Percentiles rank a stretch among this genome's conserved stretches.
phyloP scores from a whole-genome alignment of 2,888 invertebrate species.

The Drosophila phalerata region DNA sequence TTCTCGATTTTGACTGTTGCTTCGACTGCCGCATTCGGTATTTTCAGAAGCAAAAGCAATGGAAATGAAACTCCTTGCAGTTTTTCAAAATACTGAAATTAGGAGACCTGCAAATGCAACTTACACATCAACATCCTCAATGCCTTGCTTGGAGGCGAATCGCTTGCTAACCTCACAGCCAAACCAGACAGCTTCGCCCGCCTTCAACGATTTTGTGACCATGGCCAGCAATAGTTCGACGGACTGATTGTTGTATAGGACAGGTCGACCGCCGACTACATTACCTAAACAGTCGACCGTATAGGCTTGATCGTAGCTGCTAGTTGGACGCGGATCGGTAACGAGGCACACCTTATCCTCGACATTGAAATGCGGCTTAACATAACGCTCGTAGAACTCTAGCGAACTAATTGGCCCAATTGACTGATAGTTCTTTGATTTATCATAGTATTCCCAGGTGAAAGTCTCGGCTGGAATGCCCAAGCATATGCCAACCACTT shows the following conservation, averaged over 20 bases:
- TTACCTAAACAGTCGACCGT: constrained; percentile 96
- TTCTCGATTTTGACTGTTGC: too few species aligned
- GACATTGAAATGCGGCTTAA: constrained; percentile 92
- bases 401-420: constrained; percentile 92
- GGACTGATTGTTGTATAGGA: constrained; percentile 95
- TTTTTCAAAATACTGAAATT: too few species aligned
- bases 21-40: too few species aligned
- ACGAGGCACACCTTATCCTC: constrained; percentile 95
- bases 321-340: constrained; percentile 92
- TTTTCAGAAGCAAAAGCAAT: too few species aligned
- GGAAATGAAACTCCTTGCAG: too few species aligned
- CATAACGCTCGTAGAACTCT: constrained; percentile 92
- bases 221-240: constrained; percentile 91
- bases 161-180: constrained; percentile 95
- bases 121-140: constrained; percentile 91
- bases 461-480: constrained; percentile 92
- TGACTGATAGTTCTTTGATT: constrained; percentile 90
- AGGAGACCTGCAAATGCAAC: constrained; percentile 78
- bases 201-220: constrained; percentile 91
- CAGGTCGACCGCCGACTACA: constrained; percentile 91
- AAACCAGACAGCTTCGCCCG: constrained; percentile 96
- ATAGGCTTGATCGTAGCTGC: constrained; percentile 92
- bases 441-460: constrained; percentile 94
- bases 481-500: constrained; percentile 93
- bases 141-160: constrained; percentile 91